phyloP scores from a whole-genome alignment of 2,888 invertebrate species.

The Nephrocerus scutellatus region DNA sequence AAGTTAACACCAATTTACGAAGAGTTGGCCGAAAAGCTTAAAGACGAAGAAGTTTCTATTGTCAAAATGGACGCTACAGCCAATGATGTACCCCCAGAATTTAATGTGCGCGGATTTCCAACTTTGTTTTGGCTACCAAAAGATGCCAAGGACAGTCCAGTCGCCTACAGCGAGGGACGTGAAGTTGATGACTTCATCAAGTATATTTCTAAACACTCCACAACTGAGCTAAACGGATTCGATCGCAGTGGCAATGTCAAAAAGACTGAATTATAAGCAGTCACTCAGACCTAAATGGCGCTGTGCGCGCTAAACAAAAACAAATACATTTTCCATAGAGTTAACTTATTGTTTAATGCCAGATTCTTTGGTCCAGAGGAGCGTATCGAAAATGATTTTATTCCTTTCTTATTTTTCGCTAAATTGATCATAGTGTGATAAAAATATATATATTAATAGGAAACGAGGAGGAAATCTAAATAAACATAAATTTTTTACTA shows the following conservation, averaged over 20 bases:
- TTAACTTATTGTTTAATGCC: too few relatives aligned
- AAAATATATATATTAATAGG: too few relatives aligned
- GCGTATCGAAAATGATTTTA: too few relatives aligned
- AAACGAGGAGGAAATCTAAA: too few relatives aligned
- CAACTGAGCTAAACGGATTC: slow-evolving; percentile 77
- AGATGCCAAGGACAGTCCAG: slow-evolving; percentile 67
- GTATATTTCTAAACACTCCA: slow-evolving; percentile 87
- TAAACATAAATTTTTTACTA: too few relatives aligned
- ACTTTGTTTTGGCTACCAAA: slow-evolving; percentile 94
- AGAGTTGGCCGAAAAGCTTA: slow-evolving; percentile 84
- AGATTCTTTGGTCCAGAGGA: too few relatives aligned
- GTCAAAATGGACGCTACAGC: slow-evolving; percentile 98
- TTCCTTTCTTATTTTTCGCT: too few relatives aligned
- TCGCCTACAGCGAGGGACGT: slow-evolving; percentile 88
- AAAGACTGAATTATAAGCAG: slow-evolving; percentile 42
- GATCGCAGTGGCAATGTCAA: slow-evolving; percentile 71
- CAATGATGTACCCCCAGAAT: slow-evolving; percentile 89
- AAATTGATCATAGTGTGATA: too few relatives aligned
- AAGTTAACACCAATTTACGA: slow-evolving; percentile 88
- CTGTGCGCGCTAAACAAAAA: too few relatives aligned
- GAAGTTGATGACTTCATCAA: slow-evolving; percentile 89
- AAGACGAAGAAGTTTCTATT: slow-evolving; percentile 79
- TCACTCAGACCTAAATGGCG: too few relatives aligned
- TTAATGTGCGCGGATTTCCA: slow-evolving; percentile 94
- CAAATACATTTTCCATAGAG: too few relatives aligned